Base-by-base conservation (phyloP, 1,140 invertebrate species). In the Drosophila prosaltans region DNA sequence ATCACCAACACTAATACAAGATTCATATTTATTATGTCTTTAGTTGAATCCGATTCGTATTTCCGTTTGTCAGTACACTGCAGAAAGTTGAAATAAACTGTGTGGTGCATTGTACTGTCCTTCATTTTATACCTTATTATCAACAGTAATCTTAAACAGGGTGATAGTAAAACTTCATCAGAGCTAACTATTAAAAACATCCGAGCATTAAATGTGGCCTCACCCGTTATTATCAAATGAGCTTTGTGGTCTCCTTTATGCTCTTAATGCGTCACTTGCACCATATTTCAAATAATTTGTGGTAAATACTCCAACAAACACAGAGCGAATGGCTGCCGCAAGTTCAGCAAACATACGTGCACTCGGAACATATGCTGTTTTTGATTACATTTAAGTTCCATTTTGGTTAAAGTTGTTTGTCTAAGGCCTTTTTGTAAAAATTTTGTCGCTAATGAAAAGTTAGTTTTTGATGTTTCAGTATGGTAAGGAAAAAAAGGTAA, bases 261-360 rank as follows among this genome's bases (percentile, higher is more conserved):
- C 80, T 78, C 60, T 81, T 76, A 82, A 86, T 86, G 81, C 75
- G 79, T 75, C 82, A 85, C 83, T 85, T 82, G 79, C 75, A 70
- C 83, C 82, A 82, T 86, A 86, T 86, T 86, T 86, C 75, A 79
- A 71, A 82, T 67, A 82, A 82, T 86, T 82, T 88, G 84, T 86
- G 82, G 82, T 86, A 86, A 86, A 88, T 72, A 88, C 82, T 73
- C 66, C 58, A 57, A 54, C 82, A 86, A 86, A 88, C 83, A 86
- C 69, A 70, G 30, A 32, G 26, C 30, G 64, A 83, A 78, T 84
- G 80, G 70, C 68, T 65, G 62, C 66, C 57, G 74, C 57, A 72
- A 82, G 82, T 82, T 72, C 21, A 79, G 76, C 51, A 82, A 85
- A 85, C 80, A 85, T 76, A 68, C 69, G 72, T 69, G 72, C 82